Percentiles rank a stretch among this genome's conserved stretches.
These are phyloP conservation scores for Phallusia fumigata DNA, from an alignment of 23 tunicate genomes.

Conservation along the genomic window DNA sequence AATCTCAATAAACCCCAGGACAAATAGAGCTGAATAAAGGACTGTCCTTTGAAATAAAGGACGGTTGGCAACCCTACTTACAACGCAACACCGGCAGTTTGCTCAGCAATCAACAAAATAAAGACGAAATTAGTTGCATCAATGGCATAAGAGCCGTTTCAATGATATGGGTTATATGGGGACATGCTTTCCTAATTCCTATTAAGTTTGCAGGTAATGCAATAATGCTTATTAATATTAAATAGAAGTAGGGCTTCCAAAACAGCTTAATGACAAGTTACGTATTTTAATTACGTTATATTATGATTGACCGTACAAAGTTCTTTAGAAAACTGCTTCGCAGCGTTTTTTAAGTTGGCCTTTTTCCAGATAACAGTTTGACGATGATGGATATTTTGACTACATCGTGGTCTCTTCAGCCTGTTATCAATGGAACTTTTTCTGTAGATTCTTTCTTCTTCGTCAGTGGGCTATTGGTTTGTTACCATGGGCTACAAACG, in stretches of 20 bases:
- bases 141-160: background rate
- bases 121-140: background rate
- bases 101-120: background rate
- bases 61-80: too few species aligned
- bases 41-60: too few species aligned
- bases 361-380: background rate
- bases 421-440: background rate
- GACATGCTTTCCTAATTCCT: background rate
- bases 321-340: too few species aligned
- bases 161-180: background rate
- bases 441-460: background rate
- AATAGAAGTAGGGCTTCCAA: too few species aligned
- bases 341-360: too few species aligned
- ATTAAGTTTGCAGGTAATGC: slow-evolving; percentile 2
- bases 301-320: too few species aligned
- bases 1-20: background rate
- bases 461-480: background rate
- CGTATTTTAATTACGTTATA: too few species aligned
- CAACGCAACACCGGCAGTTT: background rate
- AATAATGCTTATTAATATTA: too few species aligned
- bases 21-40: background rate
- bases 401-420: background rate
- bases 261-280: too few species aligned
- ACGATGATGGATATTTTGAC: slow-evolving; percentile 4
- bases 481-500: background rate